Base-by-base conservation (phyloP, 2,797 vertebrate genomes). In the Neoniphon sammara region DNA sequence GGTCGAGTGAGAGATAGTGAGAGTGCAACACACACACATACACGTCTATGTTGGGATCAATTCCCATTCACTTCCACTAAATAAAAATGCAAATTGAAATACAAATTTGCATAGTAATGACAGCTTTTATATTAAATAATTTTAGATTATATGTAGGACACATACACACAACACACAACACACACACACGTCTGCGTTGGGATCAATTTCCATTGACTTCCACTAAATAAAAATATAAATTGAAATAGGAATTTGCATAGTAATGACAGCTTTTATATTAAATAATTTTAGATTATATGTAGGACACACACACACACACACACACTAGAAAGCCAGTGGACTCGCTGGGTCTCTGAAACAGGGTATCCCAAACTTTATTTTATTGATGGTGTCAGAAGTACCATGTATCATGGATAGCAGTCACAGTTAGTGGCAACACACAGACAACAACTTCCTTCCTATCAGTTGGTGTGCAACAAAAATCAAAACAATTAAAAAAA, bases 301-400 rank as follows among this genome's bases (percentile, higher is more conserved):
- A 59, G 20, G 52, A 36, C 7, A 9, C 62, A 66, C 53, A 66
- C 52, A 52, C 52, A 67, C 12, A 68, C 17, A 63, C 20, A 70
- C 18, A 23, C 21, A 53, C 50, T 17, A 81, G 30, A 82, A 67
- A 91, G 76, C 60, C 70, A 90, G 57, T 75, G 66, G 79, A 91
- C 60, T 83, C 88, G 1, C 34, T 70, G 70, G 78, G 79, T 93
- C 93, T 94, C 93, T 94, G 93, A 95, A 93, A 96, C 95, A 94
- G 95, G 96, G 96, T 95, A 95, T 97, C 94, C 95, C 94, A 96
- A 94, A 97, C 95, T 98, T 98, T 97, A 98, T 98, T 98, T 95
- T 92, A 94, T 95, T 91, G 87, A 83, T 87, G 87, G 94, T 94
- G 95, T 97, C 95, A 94, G 94, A 95, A 90, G 95, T 96, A 96